phyloP scores from a whole-genome alignment of 2,113 vertebrate genomes.

The Macroglossus sobrinus region DNA sequence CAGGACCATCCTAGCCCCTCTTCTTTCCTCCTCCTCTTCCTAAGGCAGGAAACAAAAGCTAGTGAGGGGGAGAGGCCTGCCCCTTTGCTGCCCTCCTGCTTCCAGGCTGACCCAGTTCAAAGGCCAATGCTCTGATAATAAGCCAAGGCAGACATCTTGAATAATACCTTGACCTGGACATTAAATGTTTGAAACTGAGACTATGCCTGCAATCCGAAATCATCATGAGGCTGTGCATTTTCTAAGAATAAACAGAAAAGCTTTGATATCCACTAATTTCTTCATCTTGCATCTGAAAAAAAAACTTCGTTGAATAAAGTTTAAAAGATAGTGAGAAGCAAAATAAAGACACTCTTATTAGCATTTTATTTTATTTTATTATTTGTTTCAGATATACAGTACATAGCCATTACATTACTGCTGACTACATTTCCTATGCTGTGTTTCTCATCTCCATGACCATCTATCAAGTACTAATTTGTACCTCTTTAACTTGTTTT shows the following conservation, averaged over 20 bases:
- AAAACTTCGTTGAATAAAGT: neutral
- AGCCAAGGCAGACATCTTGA: neutral
- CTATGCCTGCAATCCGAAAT: neutral
- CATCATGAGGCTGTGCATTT: neutral
- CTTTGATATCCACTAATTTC: neutral
- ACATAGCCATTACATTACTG: too few relatives aligned
- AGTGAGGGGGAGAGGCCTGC: fast-evolving
- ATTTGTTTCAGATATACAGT: too few relatives aligned
- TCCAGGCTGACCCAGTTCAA: neutral
- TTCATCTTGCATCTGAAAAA: neutral
- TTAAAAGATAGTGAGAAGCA: neutral
- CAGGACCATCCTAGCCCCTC: neutral
- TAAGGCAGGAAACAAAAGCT: neutral
- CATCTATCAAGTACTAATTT: too few relatives aligned
- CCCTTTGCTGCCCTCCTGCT: neutral
- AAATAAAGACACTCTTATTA: neutral
- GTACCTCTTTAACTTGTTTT: neutral
- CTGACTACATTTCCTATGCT: too few relatives aligned
- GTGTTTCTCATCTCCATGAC: too few relatives aligned
- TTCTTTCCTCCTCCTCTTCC: too few relatives aligned
- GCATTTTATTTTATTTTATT: too few relatives aligned
- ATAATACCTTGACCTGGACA: neutral
- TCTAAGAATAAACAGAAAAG: neutral
- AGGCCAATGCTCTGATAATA: neutral
- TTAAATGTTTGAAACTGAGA: neutral